Evolutionary conservation across 2,888 invertebrate genomes (phyloP).

Genomic region (Stratiomys singularior): DNA sequence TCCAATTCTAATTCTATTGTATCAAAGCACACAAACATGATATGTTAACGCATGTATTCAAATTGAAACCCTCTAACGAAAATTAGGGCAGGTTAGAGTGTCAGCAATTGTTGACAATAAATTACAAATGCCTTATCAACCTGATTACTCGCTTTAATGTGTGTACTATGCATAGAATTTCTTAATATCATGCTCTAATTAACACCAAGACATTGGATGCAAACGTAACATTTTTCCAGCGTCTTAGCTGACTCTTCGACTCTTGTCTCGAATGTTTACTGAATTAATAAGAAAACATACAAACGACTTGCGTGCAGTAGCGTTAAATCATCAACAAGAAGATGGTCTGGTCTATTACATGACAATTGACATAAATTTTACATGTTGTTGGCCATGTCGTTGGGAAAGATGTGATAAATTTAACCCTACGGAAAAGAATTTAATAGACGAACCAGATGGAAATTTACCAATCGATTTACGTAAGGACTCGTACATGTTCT

Average conservation of each 20-base stretch:
- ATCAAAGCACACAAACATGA: too few species aligned
- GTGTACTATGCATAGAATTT: conserved; percentile 4
- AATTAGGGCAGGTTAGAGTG: conserved; percentile 3
- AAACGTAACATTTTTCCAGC: background rate
- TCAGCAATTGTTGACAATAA: background rate
- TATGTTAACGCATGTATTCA: background rate
- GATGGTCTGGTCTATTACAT: background rate
- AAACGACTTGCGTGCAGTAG: background rate
- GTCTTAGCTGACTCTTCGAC: background rate
- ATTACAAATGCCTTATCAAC: background rate
- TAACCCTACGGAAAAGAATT: background rate
- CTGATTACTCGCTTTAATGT: background rate
- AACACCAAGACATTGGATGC: background rate
- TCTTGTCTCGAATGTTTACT: background rate
- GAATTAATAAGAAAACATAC: background rate
- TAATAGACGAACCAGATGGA: too few species aligned
- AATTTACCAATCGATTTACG: too few species aligned
- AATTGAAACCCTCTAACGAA: background rate
- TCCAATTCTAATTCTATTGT: too few species aligned
- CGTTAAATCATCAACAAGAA: background rate
- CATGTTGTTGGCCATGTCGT: background rate
- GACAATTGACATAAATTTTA: background rate
- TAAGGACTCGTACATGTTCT: too few species aligned
- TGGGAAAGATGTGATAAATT: background rate
- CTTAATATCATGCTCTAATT: conserved; percentile 22